Percentiles rank a stretch among this genome's conserved stretches.
Conservation (phyloP, 2,113 vertebrate genomes). For the Macroglossus sobrinus region DNA sequence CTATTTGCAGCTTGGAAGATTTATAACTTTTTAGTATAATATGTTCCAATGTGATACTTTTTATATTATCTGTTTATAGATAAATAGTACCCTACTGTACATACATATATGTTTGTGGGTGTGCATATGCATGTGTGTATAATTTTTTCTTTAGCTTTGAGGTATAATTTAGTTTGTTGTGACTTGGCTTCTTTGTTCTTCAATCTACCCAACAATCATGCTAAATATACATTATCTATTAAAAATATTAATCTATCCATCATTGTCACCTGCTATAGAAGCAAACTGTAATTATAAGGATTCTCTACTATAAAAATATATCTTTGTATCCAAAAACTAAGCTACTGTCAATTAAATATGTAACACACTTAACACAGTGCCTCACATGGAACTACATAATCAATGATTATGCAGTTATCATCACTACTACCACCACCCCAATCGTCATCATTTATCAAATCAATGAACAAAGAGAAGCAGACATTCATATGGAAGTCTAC, state of each 20-base stretch:
- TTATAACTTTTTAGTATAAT: background rate
- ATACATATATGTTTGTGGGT: background rate
- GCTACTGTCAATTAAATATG: background rate
- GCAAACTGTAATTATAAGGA: constrained; percentile 20
- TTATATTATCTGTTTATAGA: background rate
- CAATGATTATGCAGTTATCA: background rate
- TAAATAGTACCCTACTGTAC: background rate
- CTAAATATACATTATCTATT: constrained; percentile 25
- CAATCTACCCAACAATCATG: background rate
- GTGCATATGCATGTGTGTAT: background rate
- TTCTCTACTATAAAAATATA: background rate
- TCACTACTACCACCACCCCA: background rate
- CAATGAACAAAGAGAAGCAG: background rate
- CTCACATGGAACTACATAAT: background rate
- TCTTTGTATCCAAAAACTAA: constrained; percentile 15
- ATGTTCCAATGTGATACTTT: background rate
- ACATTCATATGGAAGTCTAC: background rate
- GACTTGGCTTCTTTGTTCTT: constrained; percentile 23
- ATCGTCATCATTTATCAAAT: background rate
- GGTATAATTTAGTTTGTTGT: background rate
- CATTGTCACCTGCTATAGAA: background rate
- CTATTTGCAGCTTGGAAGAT: background rate
- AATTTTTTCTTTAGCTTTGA: background rate
- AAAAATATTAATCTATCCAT: background rate
- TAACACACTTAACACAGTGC: background rate